Evolutionary conservation across 2,888 invertebrate species (phyloP), one percentile per base, ranked within the genome.

Genomic region (Creontiades dilutus): DNA sequence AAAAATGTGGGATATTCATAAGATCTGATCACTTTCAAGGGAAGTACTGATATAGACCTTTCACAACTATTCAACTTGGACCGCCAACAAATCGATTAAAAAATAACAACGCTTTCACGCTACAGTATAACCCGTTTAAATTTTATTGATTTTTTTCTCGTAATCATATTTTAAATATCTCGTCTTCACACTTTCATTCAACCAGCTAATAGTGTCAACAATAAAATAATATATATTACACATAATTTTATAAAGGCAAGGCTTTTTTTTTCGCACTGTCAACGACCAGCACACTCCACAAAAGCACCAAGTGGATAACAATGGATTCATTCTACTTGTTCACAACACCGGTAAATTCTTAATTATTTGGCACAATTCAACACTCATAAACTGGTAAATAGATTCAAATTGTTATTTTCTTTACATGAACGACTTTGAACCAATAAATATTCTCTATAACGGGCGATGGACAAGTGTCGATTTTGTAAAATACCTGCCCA

Each of bases 311-410:
- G 23, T 68, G 27, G 68, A 68, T 68, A 68, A 68, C 68, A 68
- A 68, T 68, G 23, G 68, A 68, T 68, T 68, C 68, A 23, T 23
- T 19, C 48, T n/a, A 23, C 82, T 47, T 28, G 14, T 47, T 52
- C 82, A 82, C 82, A 52, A 82, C 82, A 52, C 52, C 1, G 55
- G 14, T 27, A 52, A 82, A 48, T 52, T 28, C 82, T 27, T 52
- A 46, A 80, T 14, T 80, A 80, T 82, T 85, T 85, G 85, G 85
- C 85, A 85, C 85, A 37, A 57, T 23, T 82, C 57, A 57, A 85
- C 61, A 57, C 85, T 78, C 37, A 37, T 28, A 57, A 55, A 19
- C 14, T 84, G 84, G 57, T 84, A 23, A 19, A 19, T 48, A 82
- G 37, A 37, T 37, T 37, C 37, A 37, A 37, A 4, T 37, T 82